Evolutionary conservation across 2,113 vertebrate genomes (phyloP).

Genomic region (Helogale parvula): DNA sequence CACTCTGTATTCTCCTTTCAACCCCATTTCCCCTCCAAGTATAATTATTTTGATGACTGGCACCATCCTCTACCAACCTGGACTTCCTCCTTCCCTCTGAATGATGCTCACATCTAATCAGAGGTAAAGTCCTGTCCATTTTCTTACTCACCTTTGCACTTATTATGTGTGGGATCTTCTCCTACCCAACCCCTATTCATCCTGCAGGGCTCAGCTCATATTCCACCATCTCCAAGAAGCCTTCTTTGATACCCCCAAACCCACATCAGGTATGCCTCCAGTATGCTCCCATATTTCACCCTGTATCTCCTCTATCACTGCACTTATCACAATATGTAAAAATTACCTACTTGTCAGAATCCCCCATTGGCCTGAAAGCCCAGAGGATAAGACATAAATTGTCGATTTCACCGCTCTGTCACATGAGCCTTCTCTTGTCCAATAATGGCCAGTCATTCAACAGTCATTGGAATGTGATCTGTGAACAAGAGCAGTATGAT

Average conservation of each 20-base stretch:
- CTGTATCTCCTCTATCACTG: background rate
- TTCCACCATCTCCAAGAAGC: background rate
- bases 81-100: background rate
- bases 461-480: background rate
- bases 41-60: background rate
- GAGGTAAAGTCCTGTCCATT: background rate
- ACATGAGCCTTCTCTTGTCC: background rate
- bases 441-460: background rate
- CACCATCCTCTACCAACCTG: background rate
- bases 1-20: background rate
- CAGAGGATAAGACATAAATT: background rate
- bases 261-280: background rate
- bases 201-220: background rate
- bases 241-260: background rate
- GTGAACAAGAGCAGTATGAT: background rate
- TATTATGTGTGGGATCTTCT: background rate
- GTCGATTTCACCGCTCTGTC: background rate
- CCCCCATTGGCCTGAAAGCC: background rate
- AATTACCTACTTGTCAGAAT: background rate
- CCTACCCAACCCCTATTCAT: background rate
- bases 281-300: background rate
- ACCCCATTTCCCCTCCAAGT: background rate
- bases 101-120: background rate
- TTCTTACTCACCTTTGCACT: background rate
- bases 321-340: background rate